A percentile compares a stretch with the other conserved stretches of the same genome.
Conservation (phyloP, 1,140 invertebrate species). For the Drosophila novamexicana region DNA sequence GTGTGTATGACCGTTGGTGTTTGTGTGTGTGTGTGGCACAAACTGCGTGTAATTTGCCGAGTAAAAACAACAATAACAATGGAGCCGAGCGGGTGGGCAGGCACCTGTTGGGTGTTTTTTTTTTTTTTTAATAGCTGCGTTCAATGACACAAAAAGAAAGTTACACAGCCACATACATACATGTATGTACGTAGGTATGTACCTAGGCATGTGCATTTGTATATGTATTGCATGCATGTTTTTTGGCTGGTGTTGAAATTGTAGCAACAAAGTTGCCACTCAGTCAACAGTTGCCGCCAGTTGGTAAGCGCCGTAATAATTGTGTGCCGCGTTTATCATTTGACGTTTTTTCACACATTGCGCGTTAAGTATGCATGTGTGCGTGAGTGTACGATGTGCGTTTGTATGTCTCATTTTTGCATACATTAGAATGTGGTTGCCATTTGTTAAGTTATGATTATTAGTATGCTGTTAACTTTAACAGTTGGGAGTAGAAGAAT, state of each 20-base stretch:
- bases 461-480: neutral
- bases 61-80: conserved; percentile 42
- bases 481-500: neutral
- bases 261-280: conserved; percentile 44
- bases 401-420: conserved; percentile 28
- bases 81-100: conserved; percentile 37
- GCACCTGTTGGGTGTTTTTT: conserved; percentile 66
- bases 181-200: neutral
- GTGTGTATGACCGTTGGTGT: neutral
- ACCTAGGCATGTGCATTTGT: neutral
- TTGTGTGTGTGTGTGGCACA: conserved; percentile 9
- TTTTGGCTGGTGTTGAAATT: conserved; percentile 50
- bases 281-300: conserved; percentile 50
- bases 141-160: conserved; percentile 80
- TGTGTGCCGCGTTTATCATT: conserved; percentile 60
- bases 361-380: conserved; percentile 26
- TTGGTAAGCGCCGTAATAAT: conserved; percentile 37
- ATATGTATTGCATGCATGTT: conserved; percentile 25
- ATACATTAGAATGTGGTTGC: neutral
- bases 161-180: conserved; percentile 43
- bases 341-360: conserved; percentile 72
- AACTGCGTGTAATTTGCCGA: conserved; percentile 74
- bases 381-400: conserved; percentile 29
- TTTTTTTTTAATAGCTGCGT: conserved; percentile 54
- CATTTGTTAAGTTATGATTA: neutral